Percentiles rank a stretch among this genome's conserved stretches.
These are phyloP conservation scores for Solenopsis fugax DNA, from an alignment of 1,140 invertebrate species.

Conservation along the genomic window DNA sequence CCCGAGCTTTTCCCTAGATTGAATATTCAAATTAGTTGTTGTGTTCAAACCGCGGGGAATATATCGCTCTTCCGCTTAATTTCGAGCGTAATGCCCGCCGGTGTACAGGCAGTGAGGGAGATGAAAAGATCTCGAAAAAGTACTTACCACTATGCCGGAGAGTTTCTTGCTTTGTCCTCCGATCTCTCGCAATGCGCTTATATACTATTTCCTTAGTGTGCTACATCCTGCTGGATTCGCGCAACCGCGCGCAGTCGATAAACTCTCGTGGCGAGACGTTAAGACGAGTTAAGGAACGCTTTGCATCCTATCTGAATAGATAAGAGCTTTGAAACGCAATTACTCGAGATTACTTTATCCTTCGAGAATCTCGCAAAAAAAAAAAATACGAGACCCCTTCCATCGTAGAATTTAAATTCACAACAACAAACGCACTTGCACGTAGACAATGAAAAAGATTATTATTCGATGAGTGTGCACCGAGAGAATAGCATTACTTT, in stretches of 20 bases:
- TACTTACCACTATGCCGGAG: neutral
- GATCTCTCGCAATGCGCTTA: constrained; percentile 11
- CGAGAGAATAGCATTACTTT: neutral
- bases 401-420: neutral
- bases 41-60: constrained; percentile 28
- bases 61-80: constrained; percentile 51
- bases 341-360: constrained; percentile 47
- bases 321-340: constrained; percentile 30
- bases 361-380: neutral
- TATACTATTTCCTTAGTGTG: neutral
- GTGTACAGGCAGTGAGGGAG: neutral
- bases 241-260: constrained; percentile 16
- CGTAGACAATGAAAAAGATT: neutral
- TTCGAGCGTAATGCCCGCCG: constrained; percentile 18
- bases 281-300: constrained; percentile 31
- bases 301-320: constrained; percentile 24
- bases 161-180: constrained; percentile 27
- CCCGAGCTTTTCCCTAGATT: constrained; percentile 59
- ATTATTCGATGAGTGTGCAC: constrained; percentile 2
- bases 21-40: constrained; percentile 65
- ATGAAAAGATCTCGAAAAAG: constrained; percentile 24
- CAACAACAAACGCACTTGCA: neutral
- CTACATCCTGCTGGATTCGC: constrained; percentile 5
- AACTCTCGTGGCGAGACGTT: constrained; percentile 23
- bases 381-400: neutral